Evolutionary conservation across 2,113 vertebrate species (phyloP).

Genomic region (Ciconia stormi): DNA sequence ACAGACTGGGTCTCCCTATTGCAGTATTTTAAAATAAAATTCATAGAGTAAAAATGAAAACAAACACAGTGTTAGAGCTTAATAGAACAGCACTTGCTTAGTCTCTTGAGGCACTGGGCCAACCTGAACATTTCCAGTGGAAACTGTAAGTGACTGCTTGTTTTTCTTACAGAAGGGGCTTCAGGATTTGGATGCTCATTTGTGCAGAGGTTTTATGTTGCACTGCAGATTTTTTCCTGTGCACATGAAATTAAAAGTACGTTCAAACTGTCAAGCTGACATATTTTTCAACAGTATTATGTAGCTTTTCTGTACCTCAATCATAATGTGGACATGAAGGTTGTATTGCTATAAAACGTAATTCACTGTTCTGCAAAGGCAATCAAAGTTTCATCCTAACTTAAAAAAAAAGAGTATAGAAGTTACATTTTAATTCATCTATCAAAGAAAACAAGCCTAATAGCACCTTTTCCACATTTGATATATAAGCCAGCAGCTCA

Average conservation of each 20-base stretch:
- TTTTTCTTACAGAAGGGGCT: background rate
- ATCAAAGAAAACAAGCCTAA: background rate
- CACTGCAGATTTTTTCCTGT: background rate
- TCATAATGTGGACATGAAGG: rapidly evolving
- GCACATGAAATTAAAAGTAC: background rate
- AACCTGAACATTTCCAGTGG: background rate
- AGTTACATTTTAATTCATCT: background rate
- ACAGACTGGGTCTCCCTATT: background rate
- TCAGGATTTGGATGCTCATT: background rate
- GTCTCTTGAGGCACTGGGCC: background rate
- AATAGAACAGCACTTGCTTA: background rate
- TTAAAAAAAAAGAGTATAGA: background rate
- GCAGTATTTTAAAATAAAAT: background rate
- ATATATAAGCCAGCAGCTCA: background rate
- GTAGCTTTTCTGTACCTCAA: background rate
- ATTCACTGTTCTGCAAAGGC: background rate
- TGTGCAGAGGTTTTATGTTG: background rate
- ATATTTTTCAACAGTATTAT: background rate
- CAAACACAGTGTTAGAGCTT: background rate
- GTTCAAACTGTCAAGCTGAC: background rate
- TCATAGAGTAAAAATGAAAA: background rate
- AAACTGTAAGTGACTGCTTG: background rate
- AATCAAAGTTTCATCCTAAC: background rate
- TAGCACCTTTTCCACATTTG: background rate
- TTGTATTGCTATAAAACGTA: background rate